Evolutionary conservation across 2,113 vertebrate species (phyloP), one percentile per base, ranked within the genome.

Genomic region (Hippocampus barbouri): DNA sequence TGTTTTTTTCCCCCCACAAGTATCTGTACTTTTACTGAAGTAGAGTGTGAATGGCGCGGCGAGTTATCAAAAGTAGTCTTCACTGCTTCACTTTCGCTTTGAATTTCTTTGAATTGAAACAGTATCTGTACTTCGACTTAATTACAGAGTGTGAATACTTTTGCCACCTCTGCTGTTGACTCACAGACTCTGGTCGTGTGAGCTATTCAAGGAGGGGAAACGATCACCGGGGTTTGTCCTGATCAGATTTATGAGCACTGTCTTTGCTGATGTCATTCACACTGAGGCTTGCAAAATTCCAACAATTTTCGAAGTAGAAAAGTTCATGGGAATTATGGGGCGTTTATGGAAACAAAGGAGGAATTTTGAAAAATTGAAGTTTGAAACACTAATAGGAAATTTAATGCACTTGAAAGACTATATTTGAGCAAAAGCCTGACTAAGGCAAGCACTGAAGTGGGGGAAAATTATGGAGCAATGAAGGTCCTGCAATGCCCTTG

Each of bases 201-300:
- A 87, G 83, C 27, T 30, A 76, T 74, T 85, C 74, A 76, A 68
- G 54, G 66, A 54, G 59, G 38, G 73, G 49, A 25, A 73, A 43
- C 65, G 54, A 66, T 57, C 63, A 30, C 74, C 49, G 47, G 41
- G 59, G 49, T 82, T 82, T 81, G 5, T 38, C 34, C 34, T 87
- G 79, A 84, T 85, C 75, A 80, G 14, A n/a, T 75, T 59, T 70
- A 18, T 47, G 69, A 85, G 80, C 76, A 77, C 38, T 15, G 60
- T 40, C 61, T 79, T 84, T 75, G 78, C 43, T 56, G 2, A 0
- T 8, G 69, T 45, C 40, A 38, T 82, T 85, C 74, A 73, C 75
- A 56, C 80, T 65, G 14, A 72, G 72, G 69, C 8, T 43, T 45
- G 49, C 20, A n/a, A 54, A n/a, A 9, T 56, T 23, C 1, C 1